Evolutionary conservation across 2,113 vertebrate species (phyloP).

Genomic region (Eudorcas thomsonii): DNA sequence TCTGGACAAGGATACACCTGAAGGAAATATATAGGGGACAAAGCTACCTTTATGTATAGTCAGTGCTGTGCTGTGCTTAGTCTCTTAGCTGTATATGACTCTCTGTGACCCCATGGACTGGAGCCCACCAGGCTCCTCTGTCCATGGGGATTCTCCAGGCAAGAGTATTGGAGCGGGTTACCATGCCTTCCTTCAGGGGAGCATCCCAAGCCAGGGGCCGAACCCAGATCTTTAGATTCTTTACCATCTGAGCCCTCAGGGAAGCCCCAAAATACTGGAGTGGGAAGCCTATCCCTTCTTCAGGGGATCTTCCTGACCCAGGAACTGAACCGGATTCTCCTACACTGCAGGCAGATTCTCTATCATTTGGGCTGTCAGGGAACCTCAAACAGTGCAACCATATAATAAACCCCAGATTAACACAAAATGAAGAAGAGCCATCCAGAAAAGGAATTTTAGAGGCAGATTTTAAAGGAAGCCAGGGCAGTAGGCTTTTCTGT

Average conservation of each 20-base stretch:
- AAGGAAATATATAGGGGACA: neutral
- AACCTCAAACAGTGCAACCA: neutral
- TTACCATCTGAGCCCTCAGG: neutral
- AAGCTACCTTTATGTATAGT: neutral
- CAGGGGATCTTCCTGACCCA: neutral
- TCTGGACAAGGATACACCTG: neutral
- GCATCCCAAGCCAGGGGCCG: neutral
- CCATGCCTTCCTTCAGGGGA: neutral
- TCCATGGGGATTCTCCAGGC: neutral
- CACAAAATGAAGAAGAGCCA: neutral
- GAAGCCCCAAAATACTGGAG: neutral
- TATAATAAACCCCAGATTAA: neutral
- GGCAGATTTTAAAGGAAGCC: neutral
- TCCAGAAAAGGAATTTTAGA: neutral
- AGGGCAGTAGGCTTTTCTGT: neutral
- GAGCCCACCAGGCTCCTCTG: neutral
- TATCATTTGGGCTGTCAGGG: neutral
- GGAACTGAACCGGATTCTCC: neutral
- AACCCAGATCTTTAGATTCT: neutral
- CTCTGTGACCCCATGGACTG: neutral
- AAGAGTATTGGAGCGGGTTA: neutral
- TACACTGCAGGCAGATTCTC: neutral
- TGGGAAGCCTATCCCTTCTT: neutral
- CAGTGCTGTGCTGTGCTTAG: neutral
- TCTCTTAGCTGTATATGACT: neutral